These are phyloP conservation scores for Dicaeum eximium DNA, from an alignment of 2,113 vertebrate species.

Conservation along the genomic window DNA sequence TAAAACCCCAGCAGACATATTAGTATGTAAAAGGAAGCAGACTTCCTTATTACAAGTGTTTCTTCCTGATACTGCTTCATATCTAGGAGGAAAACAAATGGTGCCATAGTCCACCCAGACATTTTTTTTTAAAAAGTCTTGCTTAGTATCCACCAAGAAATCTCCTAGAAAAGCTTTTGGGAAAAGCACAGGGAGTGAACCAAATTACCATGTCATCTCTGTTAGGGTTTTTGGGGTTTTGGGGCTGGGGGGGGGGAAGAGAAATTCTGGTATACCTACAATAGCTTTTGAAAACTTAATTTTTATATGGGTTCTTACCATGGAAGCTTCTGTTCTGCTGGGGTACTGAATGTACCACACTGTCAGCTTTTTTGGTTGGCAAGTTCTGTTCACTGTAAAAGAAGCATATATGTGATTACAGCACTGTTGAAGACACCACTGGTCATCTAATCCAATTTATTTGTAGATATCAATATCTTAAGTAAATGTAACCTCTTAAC, in stretches of 20 bases:
- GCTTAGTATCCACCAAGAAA: not conserved
- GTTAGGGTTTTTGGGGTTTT: not conserved
- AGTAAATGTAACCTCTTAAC: not conserved
- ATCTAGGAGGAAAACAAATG: constrained; percentile 46
- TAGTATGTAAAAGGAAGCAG: constrained; percentile 60
- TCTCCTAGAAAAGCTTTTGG: not conserved
- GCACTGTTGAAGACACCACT: not conserved
- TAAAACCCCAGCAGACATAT: constrained; percentile 50
- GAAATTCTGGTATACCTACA: not conserved
- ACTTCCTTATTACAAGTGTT: constrained; percentile 67
- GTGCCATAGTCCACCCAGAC: not conserved
- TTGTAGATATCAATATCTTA: not conserved
- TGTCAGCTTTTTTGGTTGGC: constrained; percentile 56
- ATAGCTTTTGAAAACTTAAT: not conserved
- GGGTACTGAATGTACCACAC: not conserved
- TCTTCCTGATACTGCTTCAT: constrained; percentile 63
- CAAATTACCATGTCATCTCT: not conserved
- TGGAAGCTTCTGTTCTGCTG: constrained; percentile 61
- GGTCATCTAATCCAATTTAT: not conserved
- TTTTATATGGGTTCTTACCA: constrained; percentile 56
- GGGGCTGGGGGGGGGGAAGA: rapidly evolving
- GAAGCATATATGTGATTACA: not conserved
- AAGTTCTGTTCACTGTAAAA: constrained; percentile 81
- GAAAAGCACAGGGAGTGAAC: not conserved
- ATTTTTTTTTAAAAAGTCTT: not conserved